A percentile compares a stretch with the other conserved stretches of the same genome.
Conservation (phyloP, 2,113 vertebrate genomes). For the Falcunculus frontatus region DNA sequence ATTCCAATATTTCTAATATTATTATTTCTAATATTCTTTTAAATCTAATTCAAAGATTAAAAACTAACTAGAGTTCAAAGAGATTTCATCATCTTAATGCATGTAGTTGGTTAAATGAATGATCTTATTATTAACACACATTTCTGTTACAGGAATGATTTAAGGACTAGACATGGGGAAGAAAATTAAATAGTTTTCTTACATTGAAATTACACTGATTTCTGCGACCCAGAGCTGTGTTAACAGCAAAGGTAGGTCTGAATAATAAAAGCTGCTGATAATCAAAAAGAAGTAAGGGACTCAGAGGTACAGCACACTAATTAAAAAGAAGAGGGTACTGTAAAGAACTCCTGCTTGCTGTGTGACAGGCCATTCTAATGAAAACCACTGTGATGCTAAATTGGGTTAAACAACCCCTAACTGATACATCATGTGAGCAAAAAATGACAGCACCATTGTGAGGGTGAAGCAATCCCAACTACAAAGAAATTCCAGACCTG, state of each 20-base stretch:
- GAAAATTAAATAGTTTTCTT: slow-evolving; percentile 47
- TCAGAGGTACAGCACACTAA: background rate
- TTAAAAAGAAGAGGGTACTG: background rate
- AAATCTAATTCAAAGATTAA: slow-evolving; percentile 67
- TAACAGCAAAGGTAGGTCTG: background rate
- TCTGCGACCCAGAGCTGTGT: slow-evolving; percentile 21
- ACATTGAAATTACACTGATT: background rate
- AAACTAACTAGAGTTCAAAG: slow-evolving; percentile 62
- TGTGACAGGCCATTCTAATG: background rate
- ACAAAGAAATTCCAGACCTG: background rate
- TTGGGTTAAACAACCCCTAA: background rate
- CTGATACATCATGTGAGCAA: background rate
- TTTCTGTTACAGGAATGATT: slow-evolving; percentile 46
- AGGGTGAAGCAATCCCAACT: background rate
- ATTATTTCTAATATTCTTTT: slow-evolving; percentile 60
- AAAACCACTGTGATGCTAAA: background rate
- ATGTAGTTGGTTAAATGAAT: slow-evolving; percentile 46
- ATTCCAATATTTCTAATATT: slow-evolving; percentile 71
- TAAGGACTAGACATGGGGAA: slow-evolving; percentile 4
- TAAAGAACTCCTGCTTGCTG: background rate
- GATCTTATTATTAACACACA: slow-evolving; percentile 44
- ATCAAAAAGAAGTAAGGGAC: background rate
- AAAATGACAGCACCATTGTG: background rate
- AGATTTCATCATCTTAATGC: slow-evolving; percentile 50
- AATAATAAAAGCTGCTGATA: slow-evolving; percentile 1